Conservation (phyloP, 2,113 vertebrate genomes). For the Myiopsitta monachus region DNA sequence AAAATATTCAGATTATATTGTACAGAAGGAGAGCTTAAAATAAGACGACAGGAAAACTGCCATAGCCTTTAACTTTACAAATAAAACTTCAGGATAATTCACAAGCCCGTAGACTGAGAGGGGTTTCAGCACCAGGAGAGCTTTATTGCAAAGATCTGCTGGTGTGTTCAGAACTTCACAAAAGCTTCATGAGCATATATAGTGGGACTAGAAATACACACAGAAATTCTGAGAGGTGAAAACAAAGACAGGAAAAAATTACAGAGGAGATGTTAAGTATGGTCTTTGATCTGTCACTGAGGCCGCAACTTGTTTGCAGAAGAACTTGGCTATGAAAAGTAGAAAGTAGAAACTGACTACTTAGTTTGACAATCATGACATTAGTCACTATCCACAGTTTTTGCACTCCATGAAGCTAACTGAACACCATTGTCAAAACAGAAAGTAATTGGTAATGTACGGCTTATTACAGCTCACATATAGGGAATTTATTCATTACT, state of each 20-base stretch:
- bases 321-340: background rate
- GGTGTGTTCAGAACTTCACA: background rate
- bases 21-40: background rate
- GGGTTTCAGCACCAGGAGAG: background rate
- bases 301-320: background rate
- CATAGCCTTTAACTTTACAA: background rate
- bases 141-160: background rate
- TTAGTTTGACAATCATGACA: background rate
- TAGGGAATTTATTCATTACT: background rate
- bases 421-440: background rate
- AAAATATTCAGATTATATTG: background rate
- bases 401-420: background rate
- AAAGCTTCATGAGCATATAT: background rate
- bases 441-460: background rate
- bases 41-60: background rate
- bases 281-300: background rate
- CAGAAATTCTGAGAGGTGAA: background rate
- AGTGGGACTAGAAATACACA: background rate
- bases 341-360: fast-evolving
- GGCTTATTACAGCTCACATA: background rate
- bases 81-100: background rate
- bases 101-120: background rate
- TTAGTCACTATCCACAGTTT: background rate
- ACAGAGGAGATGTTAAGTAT: background rate
- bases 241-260: background rate